Evolutionary conservation across 2,888 invertebrate species (phyloP), one percentile per base, ranked within the genome.

Genomic region (Phyllotreta striolata): DNA sequence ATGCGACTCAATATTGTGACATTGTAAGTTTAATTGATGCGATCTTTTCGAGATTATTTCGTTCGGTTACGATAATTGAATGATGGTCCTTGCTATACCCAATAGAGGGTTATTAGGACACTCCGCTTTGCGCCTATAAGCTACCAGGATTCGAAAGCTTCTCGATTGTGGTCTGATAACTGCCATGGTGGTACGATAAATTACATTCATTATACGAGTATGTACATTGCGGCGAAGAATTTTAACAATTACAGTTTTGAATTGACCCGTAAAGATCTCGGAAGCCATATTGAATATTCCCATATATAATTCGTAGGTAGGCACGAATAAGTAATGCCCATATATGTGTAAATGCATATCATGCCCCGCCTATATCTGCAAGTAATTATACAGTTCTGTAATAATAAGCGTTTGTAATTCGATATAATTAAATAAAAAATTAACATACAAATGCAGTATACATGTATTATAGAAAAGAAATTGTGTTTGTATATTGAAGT

Each of bases 351-450:
- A 65, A 62, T 65, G 62, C 65, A 65, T 65, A 64, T 59, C 34
- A 54, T 57, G 62, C 65, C 65, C 65, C 65, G 57, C 65, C 65
- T 62, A 58, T 43, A 6, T 12, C 13, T 38, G 38, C 39, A 12
- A 47, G 46, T 65, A 65, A 65, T 65, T 58, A 65, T 62, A 62
- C 60, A 60, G 37, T 52, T 52, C 40, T 51, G 39, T 37, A 58
- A 57, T 57, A 61, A 61, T 64, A 43, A 61, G 46, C 41, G 51
- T 61, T 62, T 57, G 61, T 57, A 64, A 64, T 64, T 64, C 54
- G 60, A 66, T 62, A 63, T 62, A 55, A 59, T 66, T 63, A 63
- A 49, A 63, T 57, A 24, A 60, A 60, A 60, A 66, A 60, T 66
- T 66, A 40, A 40, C 63, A 66, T 66, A 63, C 47, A 63, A 60